Percentiles rank a stretch among this genome's conserved stretches.
These are phyloP conservation scores for Orius laevigatus DNA, from an alignment of 1,140 invertebrate genomes.

Conservation along the genomic window DNA sequence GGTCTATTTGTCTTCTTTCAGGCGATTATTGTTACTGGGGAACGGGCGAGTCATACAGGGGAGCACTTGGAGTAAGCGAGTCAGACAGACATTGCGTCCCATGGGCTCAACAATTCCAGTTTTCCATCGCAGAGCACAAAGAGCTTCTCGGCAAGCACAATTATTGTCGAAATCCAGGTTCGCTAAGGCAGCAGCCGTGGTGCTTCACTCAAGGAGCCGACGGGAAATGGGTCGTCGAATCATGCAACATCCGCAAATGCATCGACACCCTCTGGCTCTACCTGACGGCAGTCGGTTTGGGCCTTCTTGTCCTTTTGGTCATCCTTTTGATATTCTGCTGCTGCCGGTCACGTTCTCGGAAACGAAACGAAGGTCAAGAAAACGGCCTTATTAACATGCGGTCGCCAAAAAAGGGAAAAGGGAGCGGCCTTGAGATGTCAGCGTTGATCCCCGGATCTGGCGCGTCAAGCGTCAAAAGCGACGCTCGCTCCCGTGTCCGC, in stretches of 20 bases:
- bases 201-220: constrained; percentile 58
- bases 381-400: too few species aligned
- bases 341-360: constrained; percentile 24
- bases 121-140: constrained; percentile 56
- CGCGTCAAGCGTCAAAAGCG: constrained; percentile 23
- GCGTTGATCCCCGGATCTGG: constrained; percentile 23
- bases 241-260: constrained; percentile 75
- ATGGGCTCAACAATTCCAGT: constrained; percentile 64
- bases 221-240: constrained; percentile 45
- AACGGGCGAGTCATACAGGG: constrained; percentile 63
- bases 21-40: constrained; percentile 74
- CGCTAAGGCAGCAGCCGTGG: constrained; percentile 66
- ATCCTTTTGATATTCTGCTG: constrained; percentile 29
- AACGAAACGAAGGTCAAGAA: background rate
- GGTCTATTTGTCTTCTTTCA: constrained; percentile 18
- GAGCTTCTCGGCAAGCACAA: constrained; percentile 76
- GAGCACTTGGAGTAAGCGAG: constrained; percentile 50
- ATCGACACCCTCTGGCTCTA: constrained; percentile 39
- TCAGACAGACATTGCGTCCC: constrained; percentile 58
- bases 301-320: constrained; percentile 33
- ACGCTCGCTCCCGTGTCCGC: constrained; percentile 27
- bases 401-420: constrained; percentile 26
- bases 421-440: constrained; percentile 33
- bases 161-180: constrained; percentile 83
- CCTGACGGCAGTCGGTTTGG: constrained; percentile 33